A percentile compares a stretch with the other conserved stretches of the same genome.
Conservation (phyloP, 2,113 vertebrate species). For the Albula glossodonta region DNA sequence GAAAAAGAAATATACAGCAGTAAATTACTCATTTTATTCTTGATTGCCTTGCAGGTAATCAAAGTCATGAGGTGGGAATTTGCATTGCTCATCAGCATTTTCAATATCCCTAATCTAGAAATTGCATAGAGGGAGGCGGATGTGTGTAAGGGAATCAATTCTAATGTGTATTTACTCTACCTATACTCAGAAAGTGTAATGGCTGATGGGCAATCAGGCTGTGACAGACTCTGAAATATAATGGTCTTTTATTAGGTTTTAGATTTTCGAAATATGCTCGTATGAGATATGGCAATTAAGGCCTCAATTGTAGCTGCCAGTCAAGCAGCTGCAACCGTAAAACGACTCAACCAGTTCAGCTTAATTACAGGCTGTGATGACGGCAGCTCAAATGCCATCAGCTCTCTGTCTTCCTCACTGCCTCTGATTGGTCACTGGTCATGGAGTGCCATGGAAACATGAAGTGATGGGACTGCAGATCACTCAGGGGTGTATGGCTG, state of each 20-base stretch:
- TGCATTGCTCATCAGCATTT: not conserved
- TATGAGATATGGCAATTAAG: not conserved
- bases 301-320: not conserved
- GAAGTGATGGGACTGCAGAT: not conserved
- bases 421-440: not conserved
- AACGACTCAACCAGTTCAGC: not conserved
- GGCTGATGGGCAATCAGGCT: not conserved
- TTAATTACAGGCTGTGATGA: not conserved
- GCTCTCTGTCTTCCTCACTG: not conserved
- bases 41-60: not conserved
- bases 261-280: not conserved
- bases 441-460: conserved; percentile 4
- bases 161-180: not conserved
- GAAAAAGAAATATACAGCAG: not conserved
- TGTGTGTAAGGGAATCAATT: not conserved
- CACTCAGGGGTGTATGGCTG: not conserved
- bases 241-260: not conserved
- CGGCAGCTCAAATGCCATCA: not conserved
- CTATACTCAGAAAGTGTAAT: not conserved
- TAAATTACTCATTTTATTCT: not conserved
- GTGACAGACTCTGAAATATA: not conserved
- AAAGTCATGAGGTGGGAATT: not conserved
- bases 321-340: not conserved
- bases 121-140: not conserved
- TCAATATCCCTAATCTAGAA: not conserved